Percentiles rank a stretch among this genome's conserved stretches.
These are phyloP conservation scores for Latrodectus elegans DNA, from an alignment of 2,888 invertebrate genomes.

Conservation along the genomic window DNA sequence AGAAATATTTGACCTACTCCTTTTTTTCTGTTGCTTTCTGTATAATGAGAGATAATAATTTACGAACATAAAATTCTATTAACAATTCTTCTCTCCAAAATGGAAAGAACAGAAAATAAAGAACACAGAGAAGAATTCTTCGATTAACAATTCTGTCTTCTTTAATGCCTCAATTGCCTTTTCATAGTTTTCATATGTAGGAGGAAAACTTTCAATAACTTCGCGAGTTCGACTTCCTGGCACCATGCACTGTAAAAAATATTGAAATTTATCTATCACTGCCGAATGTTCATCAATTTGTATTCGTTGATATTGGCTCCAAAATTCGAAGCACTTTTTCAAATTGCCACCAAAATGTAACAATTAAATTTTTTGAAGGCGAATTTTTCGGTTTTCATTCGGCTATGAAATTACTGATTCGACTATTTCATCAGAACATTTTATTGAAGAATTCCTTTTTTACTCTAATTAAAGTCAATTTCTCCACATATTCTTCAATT, in stretches of 20 bases:
- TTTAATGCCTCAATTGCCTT: neutral
- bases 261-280: neutral
- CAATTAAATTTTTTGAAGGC: neutral
- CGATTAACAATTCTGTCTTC: too few relatives aligned
- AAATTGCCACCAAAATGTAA: neutral
- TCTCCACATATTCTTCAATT: too few relatives aligned
- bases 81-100: constrained; percentile 5
- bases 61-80: neutral
- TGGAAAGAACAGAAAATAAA: too few relatives aligned
- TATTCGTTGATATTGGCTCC: constrained; percentile 1
- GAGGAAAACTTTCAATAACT: neutral
- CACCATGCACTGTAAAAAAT: neutral
- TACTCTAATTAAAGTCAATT: neutral
- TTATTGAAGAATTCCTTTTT: constrained; percentile 1
- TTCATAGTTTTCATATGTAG: neutral
- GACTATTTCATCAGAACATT: neutral
- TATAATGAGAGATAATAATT: neutral
- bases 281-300: neutral
- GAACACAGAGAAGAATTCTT: too few relatives aligned
- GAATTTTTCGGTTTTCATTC: too few relatives aligned
- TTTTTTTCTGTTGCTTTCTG: too few relatives aligned
- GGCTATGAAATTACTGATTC: too few relatives aligned
- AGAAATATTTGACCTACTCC: too few relatives aligned
- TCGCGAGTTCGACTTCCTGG: neutral
- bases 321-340: neutral